Evolutionary conservation across 2,888 invertebrate species (phyloP).

Genomic region (Phorcus lineatus): DNA sequence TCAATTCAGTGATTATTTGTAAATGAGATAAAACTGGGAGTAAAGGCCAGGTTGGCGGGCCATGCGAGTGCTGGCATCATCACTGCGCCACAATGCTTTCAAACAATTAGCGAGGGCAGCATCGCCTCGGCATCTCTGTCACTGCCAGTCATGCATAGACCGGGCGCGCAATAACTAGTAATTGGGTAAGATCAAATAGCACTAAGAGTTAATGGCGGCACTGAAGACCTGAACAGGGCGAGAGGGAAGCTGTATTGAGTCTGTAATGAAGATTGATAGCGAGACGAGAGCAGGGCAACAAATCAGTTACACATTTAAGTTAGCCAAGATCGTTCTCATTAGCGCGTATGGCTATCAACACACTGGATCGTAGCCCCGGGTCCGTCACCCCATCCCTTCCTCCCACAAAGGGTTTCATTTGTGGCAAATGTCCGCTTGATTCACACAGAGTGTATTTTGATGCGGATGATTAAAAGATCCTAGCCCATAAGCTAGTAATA

Average conservation of each 20-base stretch:
- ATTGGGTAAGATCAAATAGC: slow-evolving; percentile 21
- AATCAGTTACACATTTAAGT: slow-evolving; percentile 23
- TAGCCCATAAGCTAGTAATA: not conserved
- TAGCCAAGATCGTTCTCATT: slow-evolving; percentile 18
- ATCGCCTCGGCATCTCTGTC: not conserved
- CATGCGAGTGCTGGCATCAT: slow-evolving; percentile 2
- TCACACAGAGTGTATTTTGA: slow-evolving; percentile 12
- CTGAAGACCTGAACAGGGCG: not conserved
- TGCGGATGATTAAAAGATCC: slow-evolving; percentile 18
- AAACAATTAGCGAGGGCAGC: slow-evolving; percentile 14
- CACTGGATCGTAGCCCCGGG: not conserved
- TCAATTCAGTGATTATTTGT: slow-evolving; percentile 16
- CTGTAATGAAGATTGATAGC: slow-evolving; percentile 13
- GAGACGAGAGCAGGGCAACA: slow-evolving; percentile 6
- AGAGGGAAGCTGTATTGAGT: not conserved
- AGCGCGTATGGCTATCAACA: not conserved
- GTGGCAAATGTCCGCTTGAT: slow-evolving; percentile 17
- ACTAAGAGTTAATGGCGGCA: slow-evolving; percentile 14
- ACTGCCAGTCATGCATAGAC: slow-evolving; percentile 2
- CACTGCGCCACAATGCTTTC: slow-evolving; percentile 17
- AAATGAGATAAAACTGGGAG: slow-evolving; percentile 23
- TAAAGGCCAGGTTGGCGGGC: not conserved
- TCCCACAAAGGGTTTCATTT: slow-evolving; percentile 18
- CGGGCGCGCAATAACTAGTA: slow-evolving; percentile 15
- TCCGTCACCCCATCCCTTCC: not conserved